Base-by-base conservation (phyloP, 2,113 vertebrate species). In the Lophochroa leadbeateri region DNA sequence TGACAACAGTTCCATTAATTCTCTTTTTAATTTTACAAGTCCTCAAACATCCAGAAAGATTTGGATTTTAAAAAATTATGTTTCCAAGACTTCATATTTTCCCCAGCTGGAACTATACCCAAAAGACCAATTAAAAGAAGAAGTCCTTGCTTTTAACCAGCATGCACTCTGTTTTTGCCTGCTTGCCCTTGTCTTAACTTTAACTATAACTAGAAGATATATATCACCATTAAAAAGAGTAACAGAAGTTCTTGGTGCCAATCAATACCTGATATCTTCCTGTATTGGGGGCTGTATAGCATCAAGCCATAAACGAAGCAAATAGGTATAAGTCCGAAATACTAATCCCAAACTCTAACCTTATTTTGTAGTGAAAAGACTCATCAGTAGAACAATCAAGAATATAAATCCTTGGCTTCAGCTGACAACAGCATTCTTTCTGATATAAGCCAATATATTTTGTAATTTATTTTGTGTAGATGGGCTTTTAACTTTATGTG, bases 291-390 rank as follows among this genome's bases (percentile, higher is more conserved):
- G 14, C 18, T 47, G 6, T 85, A 68, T 33, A 82, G 16, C 44
- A 90, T 47, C 47, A 60, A 76, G 39, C 35, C 90, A 87, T 93
- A 94, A 94, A 87, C 41, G 47, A 92, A 52, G 44, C 52, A 91
- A 79, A 85, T 41, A 83, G 31, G 49, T 65, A 3, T 57, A 78
- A 72, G 52, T 91, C 70, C 37, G 47, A 87, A 77, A 81, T 43
- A 49, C 74, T 75, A 91, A 75, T 84, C 55, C 21, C 24, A 86
- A 96, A 78, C 17, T 7, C 13, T 85, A 90, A 44, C 29, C n/a
- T 79, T 79, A 71, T 82, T 91, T 94, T 92, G 79, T 80, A 65
- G 70, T 72, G 79, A 76, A 43, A 88, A 95, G 92, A 93, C 61
- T 93, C 47, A 39, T 71, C 57, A 64, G 39, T 31, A 69, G 70